A percentile compares a stretch with the other conserved stretches of the same genome.
These are phyloP conservation scores for Aplocera efformata DNA, from an alignment of 2,888 invertebrate genomes.

Conservation along the genomic window DNA sequence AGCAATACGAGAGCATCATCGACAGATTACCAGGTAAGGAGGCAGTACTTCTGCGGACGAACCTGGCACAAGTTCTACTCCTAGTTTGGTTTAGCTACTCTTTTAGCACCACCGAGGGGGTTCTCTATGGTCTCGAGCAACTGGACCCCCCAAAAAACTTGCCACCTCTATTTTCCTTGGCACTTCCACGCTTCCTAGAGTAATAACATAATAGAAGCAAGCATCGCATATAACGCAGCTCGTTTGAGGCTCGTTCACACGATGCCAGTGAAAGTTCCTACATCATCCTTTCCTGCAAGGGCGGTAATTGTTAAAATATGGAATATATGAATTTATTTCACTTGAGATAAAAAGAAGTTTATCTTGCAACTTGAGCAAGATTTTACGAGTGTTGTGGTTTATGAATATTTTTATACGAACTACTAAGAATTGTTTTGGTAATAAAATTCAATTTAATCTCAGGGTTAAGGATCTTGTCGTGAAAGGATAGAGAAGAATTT, in stretches of 20 bases:
- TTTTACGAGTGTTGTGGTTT: neutral
- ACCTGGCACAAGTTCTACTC: no score
- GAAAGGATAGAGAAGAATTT: no score
- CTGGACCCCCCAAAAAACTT: no score
- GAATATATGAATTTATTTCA: constrained; percentile 9
- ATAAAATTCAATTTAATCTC: no score
- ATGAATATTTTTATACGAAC: neutral
- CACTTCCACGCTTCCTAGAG: constrained; percentile 17
- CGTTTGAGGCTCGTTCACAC: constrained; percentile 53
- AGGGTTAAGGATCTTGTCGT: no score
- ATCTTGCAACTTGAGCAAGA: neutral
- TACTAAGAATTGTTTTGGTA: no score
- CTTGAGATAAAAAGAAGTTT: constrained; percentile 3
- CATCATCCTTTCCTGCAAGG: constrained; percentile 21
- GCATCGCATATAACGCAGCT: constrained; percentile 34
- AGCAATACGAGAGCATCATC: no score
- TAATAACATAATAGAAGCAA: constrained; percentile 29
- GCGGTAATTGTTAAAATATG: constrained; percentile 16
- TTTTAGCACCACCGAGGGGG: no score
- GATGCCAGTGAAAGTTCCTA: constrained; percentile 40
- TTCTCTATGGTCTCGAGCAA: no score
- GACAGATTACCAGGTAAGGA: no score
- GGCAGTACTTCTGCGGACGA: no score
- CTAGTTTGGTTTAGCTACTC: no score
- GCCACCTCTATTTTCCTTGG: constrained; percentile 9